phyloP scores from a whole-genome alignment of 2,888 invertebrate genomes.

The Pseudococcus viburni region DNA sequence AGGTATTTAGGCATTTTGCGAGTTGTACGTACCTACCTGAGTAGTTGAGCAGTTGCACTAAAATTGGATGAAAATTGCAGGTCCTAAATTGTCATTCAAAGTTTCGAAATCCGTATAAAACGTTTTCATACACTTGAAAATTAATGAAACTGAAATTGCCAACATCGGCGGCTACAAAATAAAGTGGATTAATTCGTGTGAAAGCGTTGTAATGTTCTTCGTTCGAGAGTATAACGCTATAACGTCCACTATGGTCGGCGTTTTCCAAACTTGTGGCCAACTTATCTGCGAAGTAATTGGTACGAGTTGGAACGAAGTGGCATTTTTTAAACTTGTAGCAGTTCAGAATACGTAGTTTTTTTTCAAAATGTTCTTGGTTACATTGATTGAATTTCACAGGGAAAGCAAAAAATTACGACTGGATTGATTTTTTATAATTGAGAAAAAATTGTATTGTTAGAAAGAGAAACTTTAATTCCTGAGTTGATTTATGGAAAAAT shows the following conservation, averaged over 20 bases:
- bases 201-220: slow-evolving; percentile 38
- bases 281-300: slow-evolving; percentile 5
- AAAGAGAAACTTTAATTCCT: too few species aligned
- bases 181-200: slow-evolving; percentile 54
- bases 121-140: slow-evolving; percentile 42
- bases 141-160: slow-evolving; percentile 54
- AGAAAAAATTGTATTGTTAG: too few species aligned
- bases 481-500: too few species aligned
- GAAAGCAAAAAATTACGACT: too few species aligned
- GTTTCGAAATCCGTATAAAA: slow-evolving; percentile 20
- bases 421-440: too few species aligned
- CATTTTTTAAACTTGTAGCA: too few species aligned
- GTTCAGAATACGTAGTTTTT: too few species aligned
- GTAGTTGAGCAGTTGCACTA: neutral
- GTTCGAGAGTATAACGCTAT: neutral
- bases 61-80: slow-evolving; percentile 31
- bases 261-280: neutral
- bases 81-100: slow-evolving; percentile 51
- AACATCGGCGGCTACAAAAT: slow-evolving; percentile 50
- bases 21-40: too few species aligned
- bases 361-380: too few species aligned
- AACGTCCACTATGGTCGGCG: neutral
- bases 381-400: too few species aligned
- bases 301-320: neutral
- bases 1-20: too few species aligned